phyloP scores from a whole-genome alignment of 2,888 invertebrate species.

The Petrophora chlorosata region DNA sequence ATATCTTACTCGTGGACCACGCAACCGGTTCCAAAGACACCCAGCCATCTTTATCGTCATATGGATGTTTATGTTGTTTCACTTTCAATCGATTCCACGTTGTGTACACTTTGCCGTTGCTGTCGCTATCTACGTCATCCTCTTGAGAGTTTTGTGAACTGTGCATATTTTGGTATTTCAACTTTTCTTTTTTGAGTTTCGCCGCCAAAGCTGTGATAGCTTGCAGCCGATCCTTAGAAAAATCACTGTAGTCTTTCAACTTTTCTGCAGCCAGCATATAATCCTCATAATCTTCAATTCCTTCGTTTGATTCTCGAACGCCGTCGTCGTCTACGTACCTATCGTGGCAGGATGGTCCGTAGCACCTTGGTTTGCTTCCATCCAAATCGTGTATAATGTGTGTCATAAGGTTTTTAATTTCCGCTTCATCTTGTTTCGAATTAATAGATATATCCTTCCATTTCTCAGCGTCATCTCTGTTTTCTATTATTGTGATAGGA shows the following conservation, averaged over 20 bases:
- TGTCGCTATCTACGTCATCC: slow-evolving; percentile 46
- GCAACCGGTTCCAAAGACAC: slow-evolving; percentile 90
- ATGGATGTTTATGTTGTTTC: slow-evolving; percentile 84
- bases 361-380: slow-evolving; percentile 66
- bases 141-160: slow-evolving; percentile 43
- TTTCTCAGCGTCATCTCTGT: slow-evolving; percentile 49
- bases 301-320: slow-evolving; percentile 58
- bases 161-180: slow-evolving; percentile 48
- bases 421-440: slow-evolving; percentile 52
- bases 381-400: slow-evolving; percentile 71
- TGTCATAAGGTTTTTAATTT: slow-evolving; percentile 71
- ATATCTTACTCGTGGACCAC: slow-evolving; percentile 91
- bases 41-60: slow-evolving; percentile 90
- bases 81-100: slow-evolving; percentile 81
- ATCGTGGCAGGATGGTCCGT: slow-evolving; percentile 76
- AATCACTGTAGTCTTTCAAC: slow-evolving; percentile 72
- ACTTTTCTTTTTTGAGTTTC: slow-evolving; percentile 76
- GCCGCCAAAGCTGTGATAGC: slow-evolving; percentile 74
- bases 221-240: slow-evolving; percentile 68
- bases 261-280: slow-evolving; percentile 85
- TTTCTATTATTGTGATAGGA: slow-evolving; percentile 84
- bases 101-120: slow-evolving; percentile 64
- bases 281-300: slow-evolving; percentile 85
- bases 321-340: slow-evolving; percentile 57
- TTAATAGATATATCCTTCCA: slow-evolving; percentile 53